Base-by-base conservation (phyloP, 2,113 vertebrate genomes). In the Colistium nudipinnis region DNA sequence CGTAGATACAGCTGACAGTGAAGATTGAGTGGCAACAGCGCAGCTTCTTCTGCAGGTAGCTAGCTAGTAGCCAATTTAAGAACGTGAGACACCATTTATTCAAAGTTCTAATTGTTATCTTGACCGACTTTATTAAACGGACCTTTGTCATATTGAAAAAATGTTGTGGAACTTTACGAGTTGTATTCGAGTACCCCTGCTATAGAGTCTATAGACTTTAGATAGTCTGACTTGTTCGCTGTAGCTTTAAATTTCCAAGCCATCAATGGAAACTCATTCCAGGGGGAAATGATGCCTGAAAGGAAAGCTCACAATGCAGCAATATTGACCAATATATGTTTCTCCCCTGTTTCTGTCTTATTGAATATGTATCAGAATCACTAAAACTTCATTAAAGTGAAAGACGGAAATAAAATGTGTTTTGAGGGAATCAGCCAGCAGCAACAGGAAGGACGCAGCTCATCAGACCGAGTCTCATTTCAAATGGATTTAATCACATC, bases 331-430 rank as follows among this genome's bases (percentile, higher is more conserved):
- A 22, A 51, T 47, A 60, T 59, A 25, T 54, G 62, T 41, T 22
- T 57, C 36, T 33, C 22, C 48, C 44, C 39, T 0, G n/a, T 44
- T 69, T 35, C 20, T 60, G 63, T 66, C 36, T 11, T 16, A 47
- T 16, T 82, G 74, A 85, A 74, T 76, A 76, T 81, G 70, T 36
- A 85, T 76, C 57, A 67, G 67, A 1, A 60, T n/a, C 67, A 47
- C 17, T 27, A 51, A 77, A 51, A 61, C 72, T 82, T 76, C 43
- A 80, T 77, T 74, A 70, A 63, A 53, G 52, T 4, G 27, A 31
- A 54, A 59, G 20, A 36, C n/a, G 68, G 6, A 74, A 76, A 79
- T 74, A 68, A 80, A 78, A 61, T 14, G 4, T 51, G 69, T 44
- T 57, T 2, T 12, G 66, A 62, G 45, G 22, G 38, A 64, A 25